Conservation (phyloP, 2,797 vertebrate species). For the Halcyon badia region DNA sequence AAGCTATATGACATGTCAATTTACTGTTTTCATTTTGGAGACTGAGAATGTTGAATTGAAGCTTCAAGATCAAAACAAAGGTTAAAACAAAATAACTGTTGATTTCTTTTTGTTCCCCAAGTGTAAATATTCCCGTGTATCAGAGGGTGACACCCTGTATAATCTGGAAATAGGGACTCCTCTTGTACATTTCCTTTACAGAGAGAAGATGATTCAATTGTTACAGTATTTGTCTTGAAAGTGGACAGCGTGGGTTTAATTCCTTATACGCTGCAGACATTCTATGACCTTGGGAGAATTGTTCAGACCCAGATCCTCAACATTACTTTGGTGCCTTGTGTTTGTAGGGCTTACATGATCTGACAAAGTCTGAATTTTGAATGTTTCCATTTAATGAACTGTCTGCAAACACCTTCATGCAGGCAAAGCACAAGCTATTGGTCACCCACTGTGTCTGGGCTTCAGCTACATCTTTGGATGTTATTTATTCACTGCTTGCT, state of each 20-base stretch:
- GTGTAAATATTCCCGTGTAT: background rate
- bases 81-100: constrained; percentile 53
- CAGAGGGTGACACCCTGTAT: background rate
- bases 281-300: background rate
- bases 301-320: background rate
- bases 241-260: background rate
- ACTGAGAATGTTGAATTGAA: constrained; percentile 58
- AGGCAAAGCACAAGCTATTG: background rate
- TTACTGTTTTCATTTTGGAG: constrained; percentile 69
- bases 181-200: background rate
- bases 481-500: background rate
- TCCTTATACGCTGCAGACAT: background rate
- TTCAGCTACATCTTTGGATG: background rate
- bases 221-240: background rate
- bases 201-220: background rate
- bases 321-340: background rate
- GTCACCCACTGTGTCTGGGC: background rate
- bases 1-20: constrained; percentile 78
- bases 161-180: constrained; percentile 3
- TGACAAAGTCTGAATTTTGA: background rate
- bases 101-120: background rate
- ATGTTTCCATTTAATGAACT: background rate
- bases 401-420: background rate
- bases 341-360: fast-evolving
- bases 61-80: constrained; percentile 70